A percentile compares a stretch with the other conserved stretches of the same genome.
Evolutionary conservation across 2,888 invertebrate species (phyloP).

Genomic region (Callimorpha dominula): DNA sequence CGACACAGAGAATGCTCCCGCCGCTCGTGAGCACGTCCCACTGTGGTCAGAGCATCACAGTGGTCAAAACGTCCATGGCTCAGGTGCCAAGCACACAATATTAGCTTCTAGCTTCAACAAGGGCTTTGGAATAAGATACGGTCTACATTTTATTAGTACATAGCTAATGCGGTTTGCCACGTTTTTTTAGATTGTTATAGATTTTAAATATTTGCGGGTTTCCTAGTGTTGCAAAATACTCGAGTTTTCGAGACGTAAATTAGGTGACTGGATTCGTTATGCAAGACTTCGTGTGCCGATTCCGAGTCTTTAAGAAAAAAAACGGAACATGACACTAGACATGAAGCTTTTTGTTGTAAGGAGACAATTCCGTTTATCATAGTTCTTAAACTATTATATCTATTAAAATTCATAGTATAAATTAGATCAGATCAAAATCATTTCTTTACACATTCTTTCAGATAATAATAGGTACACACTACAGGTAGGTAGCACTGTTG

Average conservation of each 20-base stretch:
- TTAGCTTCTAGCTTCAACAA: slow-evolving; percentile 44
- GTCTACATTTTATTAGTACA: neutral
- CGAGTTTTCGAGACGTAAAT: too few relatives aligned
- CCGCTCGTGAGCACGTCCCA: slow-evolving; percentile 79
- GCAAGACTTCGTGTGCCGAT: neutral
- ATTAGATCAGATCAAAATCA: too few relatives aligned
- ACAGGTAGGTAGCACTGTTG: too few relatives aligned
- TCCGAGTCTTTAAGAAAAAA: neutral
- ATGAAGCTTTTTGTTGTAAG: too few relatives aligned
- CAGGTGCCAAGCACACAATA: slow-evolving; percentile 60
- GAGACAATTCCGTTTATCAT: too few relatives aligned
- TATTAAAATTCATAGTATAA: too few relatives aligned
- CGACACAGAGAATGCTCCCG: slow-evolving; percentile 81
- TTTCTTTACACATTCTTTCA: too few relatives aligned
- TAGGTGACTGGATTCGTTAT: too few relatives aligned
- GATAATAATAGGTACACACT: too few relatives aligned
- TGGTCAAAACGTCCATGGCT: slow-evolving; percentile 70
- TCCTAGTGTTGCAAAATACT: too few relatives aligned
- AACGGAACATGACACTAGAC: too few relatives aligned
- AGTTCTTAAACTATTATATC: too few relatives aligned
- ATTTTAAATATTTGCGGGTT: neutral
- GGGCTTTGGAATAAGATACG: slow-evolving; percentile 33
- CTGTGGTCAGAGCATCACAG: slow-evolving; percentile 66
- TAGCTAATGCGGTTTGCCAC: neutral
- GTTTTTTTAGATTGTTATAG: neutral